Percentiles rank a stretch among this genome's conserved stretches.
Evolutionary conservation across 2,797 vertebrate genomes (phyloP).

Genomic region (Argya squamiceps): DNA sequence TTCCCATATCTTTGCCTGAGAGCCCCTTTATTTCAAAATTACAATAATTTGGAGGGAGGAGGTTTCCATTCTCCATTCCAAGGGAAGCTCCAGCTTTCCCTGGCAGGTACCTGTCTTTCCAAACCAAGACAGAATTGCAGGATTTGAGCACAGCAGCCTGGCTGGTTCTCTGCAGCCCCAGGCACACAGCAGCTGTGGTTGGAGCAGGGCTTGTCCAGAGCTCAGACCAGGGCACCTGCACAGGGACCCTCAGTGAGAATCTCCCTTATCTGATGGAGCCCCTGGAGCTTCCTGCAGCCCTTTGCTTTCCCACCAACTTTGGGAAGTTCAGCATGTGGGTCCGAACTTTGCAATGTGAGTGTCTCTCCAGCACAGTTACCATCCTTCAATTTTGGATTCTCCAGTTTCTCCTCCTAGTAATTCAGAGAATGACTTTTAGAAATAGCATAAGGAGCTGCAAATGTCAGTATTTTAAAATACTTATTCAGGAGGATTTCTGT

Average conservation of each 20-base stretch:
- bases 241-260: not conserved
- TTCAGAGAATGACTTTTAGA: not conserved
- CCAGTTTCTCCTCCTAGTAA: not conserved
- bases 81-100: not conserved
- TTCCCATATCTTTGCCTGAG: not conserved
- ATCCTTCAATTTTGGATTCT: not conserved
- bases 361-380: not conserved
- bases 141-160: not conserved
- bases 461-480: not conserved
- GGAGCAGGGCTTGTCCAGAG: accelerated
- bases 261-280: not conserved
- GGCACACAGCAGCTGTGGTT: accelerated
- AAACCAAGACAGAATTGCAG: not conserved
- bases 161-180: not conserved
- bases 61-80: not conserved
- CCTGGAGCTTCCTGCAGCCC: not conserved
- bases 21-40: not conserved
- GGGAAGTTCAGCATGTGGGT: not conserved
- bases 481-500: not conserved
- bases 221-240: too few relatives aligned
- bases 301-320: not conserved
- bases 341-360: not conserved
- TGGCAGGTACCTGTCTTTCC: not conserved
- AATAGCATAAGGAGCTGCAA: not conserved
- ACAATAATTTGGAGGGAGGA: not conserved